Evolutionary conservation across 2,888 invertebrate genomes (phyloP).

Genomic region (Campopleginae sp.): DNA sequence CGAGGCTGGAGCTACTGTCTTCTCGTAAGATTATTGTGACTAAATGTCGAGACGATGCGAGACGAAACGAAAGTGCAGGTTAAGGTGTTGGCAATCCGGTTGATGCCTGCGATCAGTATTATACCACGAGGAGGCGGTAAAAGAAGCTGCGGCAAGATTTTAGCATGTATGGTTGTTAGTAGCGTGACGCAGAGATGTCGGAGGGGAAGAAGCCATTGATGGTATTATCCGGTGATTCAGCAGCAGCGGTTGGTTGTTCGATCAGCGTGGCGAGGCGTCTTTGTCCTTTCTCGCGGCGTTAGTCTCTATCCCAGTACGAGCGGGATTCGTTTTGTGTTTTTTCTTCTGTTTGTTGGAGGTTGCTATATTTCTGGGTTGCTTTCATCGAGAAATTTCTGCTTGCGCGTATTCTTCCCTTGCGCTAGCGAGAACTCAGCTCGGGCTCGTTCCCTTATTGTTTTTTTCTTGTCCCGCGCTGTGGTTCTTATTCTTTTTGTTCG

Average conservation of each 20-base stretch:
- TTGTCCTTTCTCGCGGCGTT: conserved; percentile 61
- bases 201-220: conserved; percentile 72
- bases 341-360: conserved; percentile 63
- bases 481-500: conserved; percentile 19
- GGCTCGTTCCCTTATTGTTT: conserved; percentile 16
- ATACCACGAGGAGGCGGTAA: conserved; percentile 25
- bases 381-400: conserved; percentile 36
- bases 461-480: conserved; percentile 14
- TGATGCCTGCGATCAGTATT: conserved; percentile 41
- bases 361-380: conserved; percentile 16
- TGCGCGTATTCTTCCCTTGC: conserved; percentile 47
- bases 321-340: conserved; percentile 40
- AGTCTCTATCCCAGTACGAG: conserved; percentile 50
- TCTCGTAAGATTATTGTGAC: neutral
- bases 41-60: conserved; percentile 8
- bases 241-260: conserved; percentile 60
- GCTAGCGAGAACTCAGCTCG: conserved; percentile 29
- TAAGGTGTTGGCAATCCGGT: conserved; percentile 32
- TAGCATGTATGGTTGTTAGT: conserved; percentile 36
- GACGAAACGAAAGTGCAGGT: conserved; percentile 26
- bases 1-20: neutral
- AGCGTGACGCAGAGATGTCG: conserved; percentile 63
- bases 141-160: conserved; percentile 14
- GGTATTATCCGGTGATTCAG: conserved; percentile 75
- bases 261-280: conserved; percentile 59